These are phyloP conservation scores for Thera obeliscata DNA, from an alignment of 2,888 invertebrate genomes.

Conservation along the genomic window DNA sequence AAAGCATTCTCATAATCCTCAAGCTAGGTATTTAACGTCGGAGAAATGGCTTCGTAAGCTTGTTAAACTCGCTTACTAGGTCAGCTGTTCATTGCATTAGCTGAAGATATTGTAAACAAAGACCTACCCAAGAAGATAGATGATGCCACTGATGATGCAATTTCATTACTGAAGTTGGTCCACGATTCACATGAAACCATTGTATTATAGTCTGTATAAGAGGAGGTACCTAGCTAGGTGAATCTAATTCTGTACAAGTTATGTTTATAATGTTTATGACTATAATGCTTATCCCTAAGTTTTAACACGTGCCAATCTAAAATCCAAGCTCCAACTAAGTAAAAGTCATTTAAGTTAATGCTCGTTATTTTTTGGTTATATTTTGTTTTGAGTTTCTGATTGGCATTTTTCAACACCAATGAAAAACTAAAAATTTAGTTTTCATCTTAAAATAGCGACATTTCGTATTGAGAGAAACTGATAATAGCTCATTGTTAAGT, in stretches of 20 bases:
- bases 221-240: background rate
- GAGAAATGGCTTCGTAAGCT: conserved; percentile 53
- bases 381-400: no score
- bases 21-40: conserved; percentile 36
- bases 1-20: conserved; percentile 21
- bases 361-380: no score
- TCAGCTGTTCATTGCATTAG: conserved; percentile 41
- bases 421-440: no score
- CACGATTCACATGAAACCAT: conserved; percentile 5
- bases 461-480: no score
- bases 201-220: conserved; percentile 3
- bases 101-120: conserved; percentile 36
- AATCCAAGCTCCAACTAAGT: no score
- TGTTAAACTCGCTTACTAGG: conserved; percentile 48
- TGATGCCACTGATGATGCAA: conserved; percentile 25
- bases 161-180: conserved; percentile 13
- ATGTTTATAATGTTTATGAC: no score
- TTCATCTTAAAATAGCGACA: no score
- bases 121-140: conserved; percentile 15
- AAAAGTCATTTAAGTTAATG: no score
- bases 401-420: no score
- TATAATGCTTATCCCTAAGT: no score
- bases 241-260: background rate
- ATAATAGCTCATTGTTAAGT: no score
- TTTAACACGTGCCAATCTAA: background rate